phyloP scores from a whole-genome alignment of 2,797 vertebrate species.

The Cottoperca gobio region DNA sequence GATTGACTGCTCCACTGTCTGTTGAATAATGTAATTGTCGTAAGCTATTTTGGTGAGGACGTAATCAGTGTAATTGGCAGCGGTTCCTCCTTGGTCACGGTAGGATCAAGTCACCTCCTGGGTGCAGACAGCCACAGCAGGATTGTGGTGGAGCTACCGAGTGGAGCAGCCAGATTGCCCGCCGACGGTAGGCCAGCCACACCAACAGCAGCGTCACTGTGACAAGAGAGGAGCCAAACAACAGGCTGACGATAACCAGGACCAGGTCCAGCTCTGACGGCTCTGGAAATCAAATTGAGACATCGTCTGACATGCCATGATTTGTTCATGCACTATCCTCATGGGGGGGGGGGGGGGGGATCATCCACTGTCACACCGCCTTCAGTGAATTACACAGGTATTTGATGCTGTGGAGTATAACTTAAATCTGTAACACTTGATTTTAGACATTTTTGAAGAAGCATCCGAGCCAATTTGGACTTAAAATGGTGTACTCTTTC shows the following conservation, averaged over 20 bases:
- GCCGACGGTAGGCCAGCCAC: conserved; percentile 71
- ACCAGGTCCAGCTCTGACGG: conserved; percentile 53
- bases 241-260: conserved; percentile 63
- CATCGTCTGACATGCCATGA: neutral
- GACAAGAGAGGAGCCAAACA: conserved; percentile 61
- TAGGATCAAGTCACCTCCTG: conserved; percentile 67
- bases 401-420: neutral
- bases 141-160: conserved; percentile 39
- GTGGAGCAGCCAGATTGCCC: conserved; percentile 35
- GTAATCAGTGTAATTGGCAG: conserved; percentile 70
- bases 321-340: neutral
- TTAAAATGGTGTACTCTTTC: too few relatives aligned
- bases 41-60: conserved; percentile 71
- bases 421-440: neutral
- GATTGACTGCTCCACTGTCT: conserved; percentile 78
- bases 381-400: neutral
- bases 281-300: conserved; percentile 42
- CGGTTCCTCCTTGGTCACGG: conserved; percentile 71
- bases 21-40: conserved; percentile 79
- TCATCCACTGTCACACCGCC: neutral
- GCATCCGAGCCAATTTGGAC: too few relatives aligned
- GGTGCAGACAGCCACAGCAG: conserved; percentile 62
- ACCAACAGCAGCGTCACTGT: conserved; percentile 69
- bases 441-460: too few relatives aligned
- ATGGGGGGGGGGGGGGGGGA: too few relatives aligned